phyloP scores from a whole-genome alignment of 2,888 invertebrate species.

The Oscheius myriophilus region DNA sequence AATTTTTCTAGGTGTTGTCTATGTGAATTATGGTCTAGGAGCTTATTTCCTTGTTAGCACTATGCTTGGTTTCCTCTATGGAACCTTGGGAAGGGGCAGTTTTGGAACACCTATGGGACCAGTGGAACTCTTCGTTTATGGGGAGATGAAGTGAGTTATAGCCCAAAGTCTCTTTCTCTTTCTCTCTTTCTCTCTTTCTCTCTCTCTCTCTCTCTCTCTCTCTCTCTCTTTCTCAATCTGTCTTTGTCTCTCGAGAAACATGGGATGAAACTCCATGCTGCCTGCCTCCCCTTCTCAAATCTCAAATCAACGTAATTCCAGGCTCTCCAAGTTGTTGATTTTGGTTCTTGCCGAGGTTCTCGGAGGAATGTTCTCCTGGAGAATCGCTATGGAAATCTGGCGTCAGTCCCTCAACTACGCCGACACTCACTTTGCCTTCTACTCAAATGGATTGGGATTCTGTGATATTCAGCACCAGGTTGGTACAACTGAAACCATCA shows the following conservation, averaged over 20 bases:
- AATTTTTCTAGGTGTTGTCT: conserved; percentile 42
- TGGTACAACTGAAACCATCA: background rate
- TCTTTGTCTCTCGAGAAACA: no score
- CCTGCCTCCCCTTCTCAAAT: no score
- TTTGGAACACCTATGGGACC: conserved; percentile 42
- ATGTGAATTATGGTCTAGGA: conserved; percentile 41
- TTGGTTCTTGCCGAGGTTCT: conserved; percentile 20
- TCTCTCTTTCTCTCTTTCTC: no score
- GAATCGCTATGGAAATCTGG: conserved; percentile 27
- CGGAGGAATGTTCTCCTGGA: conserved; percentile 23
- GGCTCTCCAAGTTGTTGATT: conserved; percentile 9
- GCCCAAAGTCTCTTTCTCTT: no score
- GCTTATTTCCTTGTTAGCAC: conserved; percentile 44
- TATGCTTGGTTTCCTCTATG: conserved; percentile 43
- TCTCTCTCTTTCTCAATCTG: no score
- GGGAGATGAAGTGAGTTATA: conserved; percentile 27
- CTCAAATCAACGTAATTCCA: background rate
- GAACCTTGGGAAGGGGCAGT: conserved; percentile 38
- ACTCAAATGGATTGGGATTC: conserved; percentile 1
- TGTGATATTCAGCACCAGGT: conserved; percentile 24
- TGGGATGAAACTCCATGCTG: no score
- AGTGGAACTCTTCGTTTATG: conserved; percentile 40
- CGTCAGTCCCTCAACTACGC: conserved; percentile 24
- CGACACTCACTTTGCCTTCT: conserved; percentile 18
- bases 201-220: no score